phyloP scores from a whole-genome alignment of 1,140 invertebrate genomes.

The Macrobrachium rosenbergii region DNA sequence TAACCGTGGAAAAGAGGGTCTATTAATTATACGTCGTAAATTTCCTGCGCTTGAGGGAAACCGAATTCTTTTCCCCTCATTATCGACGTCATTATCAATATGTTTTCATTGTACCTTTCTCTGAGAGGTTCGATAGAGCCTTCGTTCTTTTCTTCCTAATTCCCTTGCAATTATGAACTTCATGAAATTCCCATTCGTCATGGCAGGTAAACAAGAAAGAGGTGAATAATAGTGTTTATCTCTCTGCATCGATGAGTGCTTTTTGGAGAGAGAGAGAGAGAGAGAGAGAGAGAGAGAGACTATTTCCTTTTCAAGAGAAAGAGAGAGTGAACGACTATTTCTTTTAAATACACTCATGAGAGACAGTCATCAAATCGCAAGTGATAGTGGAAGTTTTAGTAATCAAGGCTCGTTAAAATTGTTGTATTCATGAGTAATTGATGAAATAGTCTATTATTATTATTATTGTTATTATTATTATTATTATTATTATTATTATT shows the following conservation, averaged over 20 bases:
- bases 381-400: not conserved
- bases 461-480: constrained; percentile 2
- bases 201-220: constrained; percentile 6
- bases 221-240: too few relatives aligned
- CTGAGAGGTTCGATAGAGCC: too few relatives aligned
- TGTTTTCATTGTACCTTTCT: too few relatives aligned
- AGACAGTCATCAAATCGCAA: not conserved
- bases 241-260: too few relatives aligned
- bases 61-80: too few relatives aligned
- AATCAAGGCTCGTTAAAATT: not conserved
- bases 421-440: not conserved
- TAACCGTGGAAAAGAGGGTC: too few relatives aligned
- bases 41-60: too few relatives aligned
- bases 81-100: too few relatives aligned
- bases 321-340: constrained; percentile 8
- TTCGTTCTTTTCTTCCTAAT: too few relatives aligned
- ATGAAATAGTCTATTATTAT: not conserved
- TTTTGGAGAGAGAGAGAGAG: constrained; percentile 12
- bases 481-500: constrained; percentile 14
- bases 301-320: not conserved
- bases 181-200: too few relatives aligned
- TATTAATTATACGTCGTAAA: too few relatives aligned
- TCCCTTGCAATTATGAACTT: too few relatives aligned
- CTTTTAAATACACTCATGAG: not conserved
- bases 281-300: constrained; percentile 15